These are phyloP conservation scores for Ochotona curzoniae DNA, from an alignment of 2,113 vertebrate genomes.

Conservation along the genomic window DNA sequence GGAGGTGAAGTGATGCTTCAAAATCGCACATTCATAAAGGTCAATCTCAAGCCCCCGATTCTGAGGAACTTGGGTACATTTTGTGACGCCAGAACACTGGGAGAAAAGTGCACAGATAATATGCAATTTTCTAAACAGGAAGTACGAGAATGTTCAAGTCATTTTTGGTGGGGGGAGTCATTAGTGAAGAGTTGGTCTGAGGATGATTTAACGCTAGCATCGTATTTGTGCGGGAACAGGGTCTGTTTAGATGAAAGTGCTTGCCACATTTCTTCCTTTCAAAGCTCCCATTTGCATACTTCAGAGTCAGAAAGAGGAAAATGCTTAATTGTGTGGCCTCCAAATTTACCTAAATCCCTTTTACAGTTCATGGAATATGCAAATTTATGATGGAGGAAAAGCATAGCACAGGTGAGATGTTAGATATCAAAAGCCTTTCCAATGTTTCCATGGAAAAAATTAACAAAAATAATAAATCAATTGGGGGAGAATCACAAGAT, in stretches of 20 bases:
- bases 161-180: background rate
- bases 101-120: background rate
- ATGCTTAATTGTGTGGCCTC: background rate
- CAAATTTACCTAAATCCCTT: constrained; percentile 18
- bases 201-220: background rate
- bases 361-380: constrained; percentile 27
- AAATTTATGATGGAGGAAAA: background rate
- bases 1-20: constrained; percentile 34
- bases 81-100: background rate
- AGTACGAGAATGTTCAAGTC: background rate
- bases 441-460: constrained; percentile 24
- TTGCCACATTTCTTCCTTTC: background rate
- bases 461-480: background rate
- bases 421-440: constrained; percentile 22
- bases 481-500: background rate
- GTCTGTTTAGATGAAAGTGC: background rate
- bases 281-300: background rate
- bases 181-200: background rate
- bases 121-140: background rate
- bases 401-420: background rate
- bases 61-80: background rate
- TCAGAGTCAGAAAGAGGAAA: constrained; percentile 41
- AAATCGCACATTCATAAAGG: constrained; percentile 15
- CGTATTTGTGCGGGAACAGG: background rate
- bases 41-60: constrained; percentile 37